Percentiles rank a stretch among this genome's conserved stretches.
Evolutionary conservation across 2,797 vertebrate genomes (phyloP).

Genomic region (Macrochelys suwanniensis): DNA sequence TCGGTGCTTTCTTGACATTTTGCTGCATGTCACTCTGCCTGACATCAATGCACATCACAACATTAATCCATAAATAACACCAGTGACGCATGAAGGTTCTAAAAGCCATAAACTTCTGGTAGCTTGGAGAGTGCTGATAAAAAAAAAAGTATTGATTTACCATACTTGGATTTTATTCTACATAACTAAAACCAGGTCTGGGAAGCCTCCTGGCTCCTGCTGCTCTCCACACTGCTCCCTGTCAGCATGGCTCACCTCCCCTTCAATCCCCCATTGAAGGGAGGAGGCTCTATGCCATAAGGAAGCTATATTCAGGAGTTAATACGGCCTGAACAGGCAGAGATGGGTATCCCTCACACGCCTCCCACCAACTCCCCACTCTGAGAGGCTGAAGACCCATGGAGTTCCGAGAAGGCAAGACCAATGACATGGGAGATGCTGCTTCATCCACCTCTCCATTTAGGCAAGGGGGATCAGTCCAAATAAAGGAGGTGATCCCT

Average conservation of each 20-base stretch:
- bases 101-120: background rate
- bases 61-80: background rate
- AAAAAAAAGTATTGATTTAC: background rate
- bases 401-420: background rate
- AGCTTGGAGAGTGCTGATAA: rapidly evolving
- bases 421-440: background rate
- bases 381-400: background rate
- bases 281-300: background rate
- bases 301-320: background rate
- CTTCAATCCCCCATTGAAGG: background rate
- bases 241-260: background rate
- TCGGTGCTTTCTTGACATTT: rapidly evolving
- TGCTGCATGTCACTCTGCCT: background rate
- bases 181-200: background rate
- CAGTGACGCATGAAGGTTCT: background rate
- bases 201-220: background rate
- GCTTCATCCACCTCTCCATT: background rate
- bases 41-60: rapidly evolving
- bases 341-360: background rate
- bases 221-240: background rate
- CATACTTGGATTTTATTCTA: background rate
- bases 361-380: too few relatives aligned
- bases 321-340: background rate
- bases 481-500: background rate
- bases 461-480: background rate